phyloP scores from a whole-genome alignment of 2,888 invertebrate genomes.

The Tenthredo distinguenda region DNA sequence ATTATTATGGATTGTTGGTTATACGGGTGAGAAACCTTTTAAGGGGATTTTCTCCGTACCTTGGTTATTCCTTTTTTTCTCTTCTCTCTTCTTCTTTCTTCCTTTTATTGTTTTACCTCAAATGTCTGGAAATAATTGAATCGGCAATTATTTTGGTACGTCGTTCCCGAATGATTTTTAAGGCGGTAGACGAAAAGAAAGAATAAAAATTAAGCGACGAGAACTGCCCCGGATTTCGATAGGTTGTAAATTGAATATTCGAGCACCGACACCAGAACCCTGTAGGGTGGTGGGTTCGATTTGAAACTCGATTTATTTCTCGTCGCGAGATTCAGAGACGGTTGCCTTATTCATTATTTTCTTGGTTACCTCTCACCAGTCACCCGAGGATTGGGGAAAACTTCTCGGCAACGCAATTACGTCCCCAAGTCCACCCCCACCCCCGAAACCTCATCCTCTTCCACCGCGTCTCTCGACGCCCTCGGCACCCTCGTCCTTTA shows the following conservation, averaged over 20 bases:
- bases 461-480: conserved; percentile 51
- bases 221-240: conserved; percentile 31
- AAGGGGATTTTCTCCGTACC: not conserved
- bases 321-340: conserved; percentile 42
- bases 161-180: not conserved
- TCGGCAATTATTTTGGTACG: not conserved
- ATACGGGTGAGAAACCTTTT: not conserved
- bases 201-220: not conserved
- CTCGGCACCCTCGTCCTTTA: conserved; percentile 48
- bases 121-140: conserved; percentile 13
- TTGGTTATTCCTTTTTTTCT: not conserved
- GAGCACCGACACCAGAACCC: conserved; percentile 13
- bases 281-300: conserved; percentile 16
- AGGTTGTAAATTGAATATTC: conserved; percentile 45
- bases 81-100: not conserved
- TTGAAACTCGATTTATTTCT: conserved; percentile 50
- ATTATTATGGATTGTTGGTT: not conserved
- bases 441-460: conserved; percentile 51
- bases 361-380: conserved; percentile 72
- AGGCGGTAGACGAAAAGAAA: not conserved
- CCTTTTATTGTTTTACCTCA: not conserved
- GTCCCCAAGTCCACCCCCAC: conserved; percentile 59
- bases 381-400: conserved; percentile 51
- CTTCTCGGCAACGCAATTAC: conserved; percentile 77
- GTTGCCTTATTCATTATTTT: conserved; percentile 76